Conservation (phyloP, 2,113 vertebrate genomes). For the Panthera tigris region DNA sequence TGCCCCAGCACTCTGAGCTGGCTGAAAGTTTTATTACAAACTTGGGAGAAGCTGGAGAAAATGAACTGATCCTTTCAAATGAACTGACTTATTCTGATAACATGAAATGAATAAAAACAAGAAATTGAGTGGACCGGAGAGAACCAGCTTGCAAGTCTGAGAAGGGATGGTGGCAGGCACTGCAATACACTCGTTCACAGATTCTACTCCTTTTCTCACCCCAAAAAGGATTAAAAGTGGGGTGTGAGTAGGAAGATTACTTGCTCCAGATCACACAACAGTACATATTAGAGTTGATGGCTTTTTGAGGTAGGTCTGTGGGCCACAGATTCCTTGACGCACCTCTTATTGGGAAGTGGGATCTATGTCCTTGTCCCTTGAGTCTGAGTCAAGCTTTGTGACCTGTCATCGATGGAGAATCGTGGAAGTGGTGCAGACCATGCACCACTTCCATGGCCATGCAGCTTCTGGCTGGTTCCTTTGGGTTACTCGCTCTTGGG, state of each 20-base stretch:
- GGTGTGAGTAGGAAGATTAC: neutral
- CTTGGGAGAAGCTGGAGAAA: neutral
- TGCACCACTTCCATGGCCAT: neutral
- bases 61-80: neutral
- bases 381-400: neutral
- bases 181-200: neutral
- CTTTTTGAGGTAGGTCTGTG: neutral
- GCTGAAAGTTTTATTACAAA: conserved; percentile 49
- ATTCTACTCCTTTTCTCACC: neutral
- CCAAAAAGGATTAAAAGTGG: neutral
- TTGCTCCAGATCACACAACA: neutral
- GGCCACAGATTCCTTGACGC: neutral
- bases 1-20: neutral
- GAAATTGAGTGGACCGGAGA: neutral
- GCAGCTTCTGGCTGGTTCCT: neutral
- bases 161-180: rapidly evolving
- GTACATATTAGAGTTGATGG: neutral
- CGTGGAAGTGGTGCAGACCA: neutral
- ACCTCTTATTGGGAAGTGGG: neutral
- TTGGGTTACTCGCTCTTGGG: neutral
- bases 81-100: neutral
- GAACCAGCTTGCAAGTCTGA: neutral
- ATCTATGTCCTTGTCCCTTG: neutral
- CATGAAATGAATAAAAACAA: neutral
- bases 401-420: neutral